Percentiles rank a stretch among this genome's conserved stretches.
Conservation (phyloP, 2,888 invertebrate genomes). For the Boloria euphrosyne region DNA sequence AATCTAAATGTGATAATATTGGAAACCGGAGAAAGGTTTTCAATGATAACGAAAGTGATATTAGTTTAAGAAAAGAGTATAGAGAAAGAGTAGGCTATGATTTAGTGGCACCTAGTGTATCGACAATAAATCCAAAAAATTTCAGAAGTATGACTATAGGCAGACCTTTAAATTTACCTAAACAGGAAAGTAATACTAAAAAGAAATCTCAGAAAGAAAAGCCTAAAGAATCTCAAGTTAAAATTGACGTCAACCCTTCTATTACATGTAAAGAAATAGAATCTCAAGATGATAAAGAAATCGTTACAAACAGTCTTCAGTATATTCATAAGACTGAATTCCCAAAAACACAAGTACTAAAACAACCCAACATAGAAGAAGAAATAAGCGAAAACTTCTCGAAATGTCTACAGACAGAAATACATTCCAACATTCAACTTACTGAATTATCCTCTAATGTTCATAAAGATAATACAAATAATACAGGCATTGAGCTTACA, state of each 20-base stretch:
- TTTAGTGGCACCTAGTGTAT: conserved; percentile 50
- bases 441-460: background rate
- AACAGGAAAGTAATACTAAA: conserved; percentile 7
- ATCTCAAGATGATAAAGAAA: background rate
- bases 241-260: background rate
- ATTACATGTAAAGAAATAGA: background rate
- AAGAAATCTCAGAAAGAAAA: background rate
- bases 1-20: conserved; percentile 29
- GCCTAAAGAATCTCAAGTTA: background rate
- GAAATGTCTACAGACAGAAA: background rate
- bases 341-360: background rate
- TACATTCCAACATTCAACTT: background rate
- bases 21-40: conserved; percentile 38
- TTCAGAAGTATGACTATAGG: conserved; percentile 62
- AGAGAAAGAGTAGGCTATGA: conserved; percentile 51
- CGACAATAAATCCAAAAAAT: conserved; percentile 58
- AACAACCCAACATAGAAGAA: background rate
- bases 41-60: conserved; percentile 50
- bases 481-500: conserved; percentile 20
- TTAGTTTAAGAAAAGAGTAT: conserved; percentile 52
- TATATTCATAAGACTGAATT: background rate
- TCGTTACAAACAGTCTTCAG: background rate
- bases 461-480: conserved; percentile 4
- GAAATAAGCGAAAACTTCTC: conserved; percentile 5
- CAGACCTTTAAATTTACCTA: conserved; percentile 6